phyloP scores from a whole-genome alignment of 2,797 vertebrate genomes.

The Hoplostethus atlanticus region DNA sequence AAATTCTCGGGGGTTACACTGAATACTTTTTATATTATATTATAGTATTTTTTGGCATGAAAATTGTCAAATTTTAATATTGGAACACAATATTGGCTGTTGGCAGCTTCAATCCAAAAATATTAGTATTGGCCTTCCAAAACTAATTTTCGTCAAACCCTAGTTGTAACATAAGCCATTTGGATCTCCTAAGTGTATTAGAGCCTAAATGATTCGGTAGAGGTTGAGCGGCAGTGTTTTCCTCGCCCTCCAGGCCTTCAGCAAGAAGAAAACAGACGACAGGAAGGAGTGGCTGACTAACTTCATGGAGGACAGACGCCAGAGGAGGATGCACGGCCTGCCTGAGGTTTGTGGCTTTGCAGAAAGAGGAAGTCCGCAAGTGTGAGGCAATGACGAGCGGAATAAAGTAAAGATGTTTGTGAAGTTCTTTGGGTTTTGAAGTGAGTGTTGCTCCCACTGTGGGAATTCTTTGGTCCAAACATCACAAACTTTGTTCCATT shows the following conservation, averaged over 20 bases:
- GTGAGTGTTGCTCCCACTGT: not conserved
- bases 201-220: too few species aligned
- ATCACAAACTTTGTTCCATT: not conserved
- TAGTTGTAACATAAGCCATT: not conserved
- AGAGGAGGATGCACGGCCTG: conserved; percentile 95
- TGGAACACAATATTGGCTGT: not conserved
- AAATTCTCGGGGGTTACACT: too few species aligned
- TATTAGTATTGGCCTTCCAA: not conserved
- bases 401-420: not conserved
- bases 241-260: conserved; percentile 90
- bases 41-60: too few species aligned
- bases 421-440: not conserved
- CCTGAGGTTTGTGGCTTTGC: conserved; percentile 89
- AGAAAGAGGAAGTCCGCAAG: not conserved
- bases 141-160: not conserved
- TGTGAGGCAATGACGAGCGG: not conserved
- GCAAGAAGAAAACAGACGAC: conserved; percentile 99
- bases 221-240: not conserved
- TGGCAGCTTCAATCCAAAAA: not conserved
- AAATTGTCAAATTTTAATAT: not conserved
- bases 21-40: too few species aligned
- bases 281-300: conserved; percentile 99
- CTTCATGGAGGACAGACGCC: conserved; percentile 98
- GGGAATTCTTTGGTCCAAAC: not conserved
- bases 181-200: not conserved